Base-by-base conservation (phyloP, 2,888 invertebrate genomes). In the Tenthredo scrophulariae region DNA sequence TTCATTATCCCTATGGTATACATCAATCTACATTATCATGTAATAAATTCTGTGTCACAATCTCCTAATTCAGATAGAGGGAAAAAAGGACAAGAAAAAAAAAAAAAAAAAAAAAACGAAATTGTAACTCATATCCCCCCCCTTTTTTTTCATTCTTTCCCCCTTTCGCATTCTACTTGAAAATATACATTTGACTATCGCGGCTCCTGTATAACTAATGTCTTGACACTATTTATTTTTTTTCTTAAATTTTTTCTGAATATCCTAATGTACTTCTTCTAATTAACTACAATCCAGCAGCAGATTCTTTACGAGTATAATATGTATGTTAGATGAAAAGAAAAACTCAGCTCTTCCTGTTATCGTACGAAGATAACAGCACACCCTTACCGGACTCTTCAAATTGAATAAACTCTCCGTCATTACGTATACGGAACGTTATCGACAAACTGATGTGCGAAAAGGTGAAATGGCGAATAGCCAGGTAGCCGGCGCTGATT, bases 121-220 rank as follows among this genome's bases (percentile, higher is more conserved):
- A 62, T 62, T 26, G 62, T 62, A 62, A 9, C 26, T 33, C 13
- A 67, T 2, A 13, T 67, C 33, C 67, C 15, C 1, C 10, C 5
- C 29, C 29, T 65, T 29, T 65, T 65, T 15, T 26, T 26, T 26
- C 29, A 7, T 33, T 18, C 33, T 33, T 29, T 65, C 9, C 26
- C 46, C 46, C 22, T 22, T 46, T 75, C 22, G 10, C 26, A 26
- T 75, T 75, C 33, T 75, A 29, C 6, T 46, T n/a, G n/a, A n/a
- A n/a, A n/a, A 26, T 18, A 29, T 75, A n/a, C 43, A 6, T 74
- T 22, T 10, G 26, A 10, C 40, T 43, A 26, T 22, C 26, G 26
- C 26, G 15, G 40, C 5, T 46, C 75, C 29, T 10, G 75, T 58
- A 43, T 58, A 62, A 80, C 80, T 62, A 62, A 80, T 80, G 80